Percentiles rank a stretch among this genome's conserved stretches.
Conservation (phyloP, 2,888 invertebrate genomes). For the Eristalis tenax region DNA sequence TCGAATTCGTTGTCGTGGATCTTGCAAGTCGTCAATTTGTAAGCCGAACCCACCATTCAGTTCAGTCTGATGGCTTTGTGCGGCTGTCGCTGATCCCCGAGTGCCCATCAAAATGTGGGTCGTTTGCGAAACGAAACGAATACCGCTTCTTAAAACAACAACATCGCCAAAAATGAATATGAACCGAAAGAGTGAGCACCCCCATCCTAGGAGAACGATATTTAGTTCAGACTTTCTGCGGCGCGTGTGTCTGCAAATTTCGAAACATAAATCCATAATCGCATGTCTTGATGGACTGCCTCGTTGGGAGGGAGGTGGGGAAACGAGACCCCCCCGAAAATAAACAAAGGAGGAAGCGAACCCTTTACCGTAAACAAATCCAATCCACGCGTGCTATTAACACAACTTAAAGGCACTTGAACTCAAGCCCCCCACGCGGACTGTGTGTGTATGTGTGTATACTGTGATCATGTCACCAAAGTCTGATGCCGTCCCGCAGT, state of each 20-base stretch:
- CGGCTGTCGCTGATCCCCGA: not conserved
- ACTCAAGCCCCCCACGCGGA: not conserved
- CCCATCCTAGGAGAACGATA: not conserved
- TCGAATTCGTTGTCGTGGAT: not conserved
- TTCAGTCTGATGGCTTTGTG: not conserved
- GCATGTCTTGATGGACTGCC: not conserved
- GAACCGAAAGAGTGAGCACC: not conserved
- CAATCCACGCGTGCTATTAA: slow-evolving; percentile 65
- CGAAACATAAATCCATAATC: slow-evolving; percentile 21
- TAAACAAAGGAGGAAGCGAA: not conserved
- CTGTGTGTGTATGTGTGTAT: not conserved
- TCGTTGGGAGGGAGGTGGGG: not conserved
- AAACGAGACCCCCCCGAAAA: not conserved
- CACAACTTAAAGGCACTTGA: slow-evolving; percentile 41
- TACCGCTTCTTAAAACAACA: not conserved
- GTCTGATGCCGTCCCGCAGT: slow-evolving; percentile 19
- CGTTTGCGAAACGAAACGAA: slow-evolving; percentile 51
- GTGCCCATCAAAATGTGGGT: slow-evolving; percentile 10
- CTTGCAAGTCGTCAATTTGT: not conserved
- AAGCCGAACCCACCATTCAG: slow-evolving; percentile 31
- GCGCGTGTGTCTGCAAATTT: slow-evolving; percentile 48
- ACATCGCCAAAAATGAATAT: not conserved
- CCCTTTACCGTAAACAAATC: slow-evolving; percentile 47
- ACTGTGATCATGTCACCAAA: slow-evolving; percentile 30
- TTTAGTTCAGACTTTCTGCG: slow-evolving; percentile 14